Conservation (phyloP, 2,113 vertebrate species). For the Eptesicus fuscus region DNA sequence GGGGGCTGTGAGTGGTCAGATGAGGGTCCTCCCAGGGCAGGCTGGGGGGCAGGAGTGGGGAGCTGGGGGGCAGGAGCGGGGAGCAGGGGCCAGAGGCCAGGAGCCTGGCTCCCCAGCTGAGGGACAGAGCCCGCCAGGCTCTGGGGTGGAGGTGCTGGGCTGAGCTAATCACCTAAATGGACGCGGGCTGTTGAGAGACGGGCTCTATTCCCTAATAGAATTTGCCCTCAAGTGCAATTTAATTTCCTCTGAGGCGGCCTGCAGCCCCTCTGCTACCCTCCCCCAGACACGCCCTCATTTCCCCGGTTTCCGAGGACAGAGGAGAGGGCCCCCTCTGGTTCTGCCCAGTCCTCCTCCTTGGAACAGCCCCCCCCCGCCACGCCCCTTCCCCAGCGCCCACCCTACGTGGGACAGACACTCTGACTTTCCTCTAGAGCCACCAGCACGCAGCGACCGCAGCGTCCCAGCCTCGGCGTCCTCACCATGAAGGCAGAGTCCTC, state of each 20-base stretch:
- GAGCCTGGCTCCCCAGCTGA: background rate
- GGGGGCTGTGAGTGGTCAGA: background rate
- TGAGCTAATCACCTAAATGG: conserved; percentile 96
- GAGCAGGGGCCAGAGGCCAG: background rate
- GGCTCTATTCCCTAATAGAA: conserved; percentile 96
- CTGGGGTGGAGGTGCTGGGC: conserved; percentile 51
- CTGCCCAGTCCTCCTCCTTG: background rate
- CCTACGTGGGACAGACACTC: background rate
- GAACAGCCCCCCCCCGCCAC: background rate
- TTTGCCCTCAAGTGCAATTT: conserved; percentile 99
- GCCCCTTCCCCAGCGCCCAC: background rate
- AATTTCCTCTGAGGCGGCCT: conserved; percentile 90
- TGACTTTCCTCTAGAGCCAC: conserved; percentile 27
- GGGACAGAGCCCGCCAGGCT: background rate
- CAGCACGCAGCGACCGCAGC: conserved; percentile 9
- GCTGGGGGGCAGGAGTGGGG: background rate
- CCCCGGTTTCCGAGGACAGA: conserved; percentile 66
- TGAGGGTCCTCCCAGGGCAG: background rate
- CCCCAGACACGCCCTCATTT: conserved; percentile 68
- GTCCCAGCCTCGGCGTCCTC: background rate
- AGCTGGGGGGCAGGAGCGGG: background rate
- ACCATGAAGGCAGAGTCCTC: conserved; percentile 54
- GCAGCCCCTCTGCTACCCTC: conserved; percentile 76
- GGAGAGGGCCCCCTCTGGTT: background rate
- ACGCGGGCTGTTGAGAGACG: conserved; percentile 89